Base-by-base conservation (phyloP, 2,797 vertebrate genomes). In the Hemibagrus guttatus region DNA sequence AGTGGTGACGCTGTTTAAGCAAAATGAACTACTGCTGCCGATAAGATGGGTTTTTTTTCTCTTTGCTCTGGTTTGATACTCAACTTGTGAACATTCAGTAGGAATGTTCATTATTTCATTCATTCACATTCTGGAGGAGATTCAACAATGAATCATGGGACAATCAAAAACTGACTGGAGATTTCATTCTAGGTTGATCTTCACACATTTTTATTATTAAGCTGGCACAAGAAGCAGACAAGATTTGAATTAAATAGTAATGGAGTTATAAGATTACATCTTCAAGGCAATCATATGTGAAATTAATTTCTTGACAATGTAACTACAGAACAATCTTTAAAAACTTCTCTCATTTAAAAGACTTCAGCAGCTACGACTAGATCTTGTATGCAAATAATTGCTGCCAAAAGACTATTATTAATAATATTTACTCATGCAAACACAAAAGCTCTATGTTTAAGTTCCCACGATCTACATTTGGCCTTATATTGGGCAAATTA, bases 11-110 rank as follows among this genome's bases (percentile, higher is more conserved):
- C 4, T 76, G 0, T 52, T 35, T 3, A 69, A 83, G 66, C 85
- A 72, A 88, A 88, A 85, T 82, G 82, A 88, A 86, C 56, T 76
- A 82, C 87, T 85, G 85, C 87, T 88, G 79, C 68, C 4, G 35
- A 39, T 39, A 23, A 56, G n/a, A 14, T 2, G 0, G 21, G n/a
- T 63, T 63, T 6, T 9, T 26, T 46, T 46, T 46, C 8, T 81
- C 21, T n/a, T n/a, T 61, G 21, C 35, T 80, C 39, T 52, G 42
- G 61, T 52, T 66, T 52, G 13, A 26, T 42, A 61, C 19, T 26
- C 1, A 78, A 3, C 63, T 83, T 83, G 12, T 4, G 6, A 81
- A 9, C 16, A 49, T 64, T 66, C 16, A 31, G 5, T 1, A 9
- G 2, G 16, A 4, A 6, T 42, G 54, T 69, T 68, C 16, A 69